These are phyloP conservation scores for Elachura formosa DNA, from an alignment of 2,113 vertebrate genomes.

Conservation along the genomic window DNA sequence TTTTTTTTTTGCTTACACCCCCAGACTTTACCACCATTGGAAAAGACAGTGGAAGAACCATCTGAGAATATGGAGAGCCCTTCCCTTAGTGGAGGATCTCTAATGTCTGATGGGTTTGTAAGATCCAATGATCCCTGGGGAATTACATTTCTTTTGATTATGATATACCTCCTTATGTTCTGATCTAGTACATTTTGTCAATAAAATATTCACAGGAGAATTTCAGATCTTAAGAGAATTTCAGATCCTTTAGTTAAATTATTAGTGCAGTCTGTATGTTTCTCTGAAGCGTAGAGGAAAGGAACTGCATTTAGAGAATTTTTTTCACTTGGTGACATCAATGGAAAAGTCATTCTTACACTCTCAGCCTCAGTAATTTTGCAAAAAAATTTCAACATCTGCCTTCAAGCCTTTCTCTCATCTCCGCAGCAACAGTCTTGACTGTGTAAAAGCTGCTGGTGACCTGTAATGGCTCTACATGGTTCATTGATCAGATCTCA, in stretches of 20 bases:
- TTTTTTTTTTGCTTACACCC: too few species aligned
- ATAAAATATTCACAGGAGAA: background rate
- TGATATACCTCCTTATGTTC: fast-evolving
- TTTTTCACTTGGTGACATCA: background rate
- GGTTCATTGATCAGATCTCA: background rate
- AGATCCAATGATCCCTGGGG: background rate
- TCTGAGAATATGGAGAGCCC: background rate
- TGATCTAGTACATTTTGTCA: background rate
- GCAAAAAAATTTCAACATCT: background rate
- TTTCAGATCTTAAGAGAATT: background rate
- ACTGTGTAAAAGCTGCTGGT: background rate
- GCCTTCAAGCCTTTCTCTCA: background rate
- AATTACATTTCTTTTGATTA: background rate
- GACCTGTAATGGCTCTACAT: background rate
- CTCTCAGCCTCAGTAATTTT: background rate
- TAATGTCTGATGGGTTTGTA: background rate
- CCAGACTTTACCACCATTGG: background rate
- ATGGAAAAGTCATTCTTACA: background rate
- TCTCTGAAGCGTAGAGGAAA: background rate
- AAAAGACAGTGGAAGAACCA: background rate
- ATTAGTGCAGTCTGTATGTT: background rate
- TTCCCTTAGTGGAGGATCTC: background rate
- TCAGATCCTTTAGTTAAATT: background rate
- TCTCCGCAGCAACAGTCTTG: background rate
- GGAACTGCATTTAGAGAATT: fast-evolving